Evolutionary conservation across 2,797 vertebrate genomes (phyloP), one percentile per base, ranked within the genome.

Genomic region (Cyprinodon diabolis): DNA sequence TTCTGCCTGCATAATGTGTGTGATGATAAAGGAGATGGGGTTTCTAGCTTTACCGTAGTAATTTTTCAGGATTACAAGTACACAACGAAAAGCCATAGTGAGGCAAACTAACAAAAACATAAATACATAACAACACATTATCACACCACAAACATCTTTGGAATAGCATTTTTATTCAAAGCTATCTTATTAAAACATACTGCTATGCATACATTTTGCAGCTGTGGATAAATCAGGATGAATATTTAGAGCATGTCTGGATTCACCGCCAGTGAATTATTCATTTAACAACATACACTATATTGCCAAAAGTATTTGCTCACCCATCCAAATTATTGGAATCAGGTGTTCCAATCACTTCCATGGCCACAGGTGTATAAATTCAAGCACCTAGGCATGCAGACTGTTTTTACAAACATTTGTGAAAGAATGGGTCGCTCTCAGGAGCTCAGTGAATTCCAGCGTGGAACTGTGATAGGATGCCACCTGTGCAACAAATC

Each of bases 191-290:
- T 60, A 35, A 60, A 60, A 60, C 4, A 4, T 8, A 17, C 30
- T 17, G 25, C 57, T 60, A 35, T 60, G 57, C 56, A 45, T 60
- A 35, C 45, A 15, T 69, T 17, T 17, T 43, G 9, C 7, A 49
- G 25, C 52, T 52, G 14, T 52, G 48, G 14, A 68, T 35, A 25
- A 70, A 45, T 13, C 47, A 14, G 54, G 48, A 51, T 63, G 19
- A 52, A 43, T 35, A 47, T 60, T 66, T 40, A 78, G 45, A 70
- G 62, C 11, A 12, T 78, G 48, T 74, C 19, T 52, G n/a, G 11
- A 30, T 68, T 8, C 5, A 17, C 17, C 13, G 21, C 3, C 60
- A 17, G 40, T 45, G 3, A 63, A 4, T 19, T 43, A 17, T 5
- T 17, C 14, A 51, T 51, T 51, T 17, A 17, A 51, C 4, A 17